Base-by-base conservation (phyloP, 2,888 invertebrate genomes). In the Miltochrista miniata region DNA sequence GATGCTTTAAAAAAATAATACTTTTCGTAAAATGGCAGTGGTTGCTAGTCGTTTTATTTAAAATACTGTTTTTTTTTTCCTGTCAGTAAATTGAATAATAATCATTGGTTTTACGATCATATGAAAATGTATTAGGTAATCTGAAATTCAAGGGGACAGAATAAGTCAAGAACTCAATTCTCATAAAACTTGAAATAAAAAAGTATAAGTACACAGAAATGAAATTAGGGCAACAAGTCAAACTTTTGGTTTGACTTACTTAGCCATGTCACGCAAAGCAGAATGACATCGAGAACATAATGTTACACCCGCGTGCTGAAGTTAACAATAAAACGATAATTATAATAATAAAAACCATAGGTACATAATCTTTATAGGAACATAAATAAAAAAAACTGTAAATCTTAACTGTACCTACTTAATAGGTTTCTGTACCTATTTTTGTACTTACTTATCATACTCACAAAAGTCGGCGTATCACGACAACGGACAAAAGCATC, bases 171-270 rank as follows among this genome's bases (percentile, higher is more conserved):
- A 77, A 73, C 69, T 69, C 74, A 71, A 80, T 78, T 74, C 78
- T 74, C 78, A 79, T 83, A 83, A 85, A 85, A 76, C 75, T 68
- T 64, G 66, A 73, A 80, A 80, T 72, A 74, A 81, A 84, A 79
- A 83, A 81, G 84, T 79, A 76, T 71, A n/a, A n/a, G n/a, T n/a
- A 79, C 76, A 81, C 64, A 77, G 70, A 83, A 87, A 82, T 79
- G 73, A 85, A 88, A 89, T 87, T 83, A 83, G 85, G 85, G 78
- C 79, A 83, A 83, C 82, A 85, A 84, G 80, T 81, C 83, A 78
- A 85, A 85, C 71, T 83, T 83, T 78, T 68, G 68, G 70, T 76
- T 72, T 87, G 87, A 88, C 78, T 87, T 86, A 90, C 84, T 81
- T 81, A 73, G 60, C 66, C 61, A 64, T 65, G 79, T 82, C 90